These are phyloP conservation scores for Myotis pilosus DNA, from an alignment of 2,797 vertebrate species.

Conservation along the genomic window DNA sequence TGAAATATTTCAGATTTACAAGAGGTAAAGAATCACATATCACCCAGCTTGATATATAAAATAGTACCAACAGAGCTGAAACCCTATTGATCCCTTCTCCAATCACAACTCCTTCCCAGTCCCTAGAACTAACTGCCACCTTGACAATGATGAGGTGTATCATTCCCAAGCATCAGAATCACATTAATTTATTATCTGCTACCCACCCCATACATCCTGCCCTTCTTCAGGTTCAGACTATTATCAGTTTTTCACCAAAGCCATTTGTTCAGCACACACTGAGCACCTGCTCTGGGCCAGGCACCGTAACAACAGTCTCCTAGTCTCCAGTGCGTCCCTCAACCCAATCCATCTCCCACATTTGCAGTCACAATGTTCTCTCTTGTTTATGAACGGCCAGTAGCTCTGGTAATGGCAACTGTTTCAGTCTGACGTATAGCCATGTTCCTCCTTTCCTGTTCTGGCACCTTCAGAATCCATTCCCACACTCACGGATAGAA, in stretches of 20 bases:
- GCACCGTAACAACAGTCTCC: not conserved
- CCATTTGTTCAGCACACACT: not conserved
- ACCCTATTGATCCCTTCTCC: not conserved
- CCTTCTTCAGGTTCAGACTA: not conserved
- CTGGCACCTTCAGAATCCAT: not conserved
- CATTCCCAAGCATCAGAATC: not conserved
- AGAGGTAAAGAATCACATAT: not conserved
- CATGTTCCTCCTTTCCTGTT: not conserved
- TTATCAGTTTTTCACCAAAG: not conserved
- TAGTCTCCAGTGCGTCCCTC: not conserved
- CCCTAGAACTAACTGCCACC: not conserved
- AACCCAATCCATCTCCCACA: not conserved
- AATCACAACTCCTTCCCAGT: not conserved
- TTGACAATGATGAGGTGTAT: not conserved
- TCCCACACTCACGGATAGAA: not conserved
- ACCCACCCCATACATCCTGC: not conserved
- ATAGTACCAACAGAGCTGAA: not conserved
- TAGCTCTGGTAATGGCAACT: not conserved
- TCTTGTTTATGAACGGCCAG: not conserved
- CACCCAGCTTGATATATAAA: not conserved
- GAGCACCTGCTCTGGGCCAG: not conserved
- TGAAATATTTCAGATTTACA: not conserved
- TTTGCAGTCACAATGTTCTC: not conserved
- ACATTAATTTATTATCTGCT: not conserved
- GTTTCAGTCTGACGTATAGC: not conserved